Conservation (phyloP, 2,888 invertebrate genomes). For the Melanargia galathea region DNA sequence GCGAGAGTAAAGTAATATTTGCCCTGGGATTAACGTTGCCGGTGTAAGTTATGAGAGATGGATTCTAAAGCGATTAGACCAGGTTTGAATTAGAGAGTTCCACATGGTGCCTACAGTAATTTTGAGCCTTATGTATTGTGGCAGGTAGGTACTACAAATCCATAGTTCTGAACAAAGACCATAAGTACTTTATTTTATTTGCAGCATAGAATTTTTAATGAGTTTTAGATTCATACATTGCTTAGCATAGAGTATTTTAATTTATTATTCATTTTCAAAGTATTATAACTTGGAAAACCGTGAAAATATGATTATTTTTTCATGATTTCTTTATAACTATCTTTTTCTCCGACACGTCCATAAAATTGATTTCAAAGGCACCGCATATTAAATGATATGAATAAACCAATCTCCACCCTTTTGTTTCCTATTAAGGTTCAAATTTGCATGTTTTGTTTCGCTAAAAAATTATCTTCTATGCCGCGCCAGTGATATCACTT, state of each 20-base stretch:
- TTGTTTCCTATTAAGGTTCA: not conserved
- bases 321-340: too few species aligned
- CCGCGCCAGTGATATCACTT: conserved; percentile 27
- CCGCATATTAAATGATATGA: conserved; percentile 28
- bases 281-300: too few species aligned
- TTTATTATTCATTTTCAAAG: too few species aligned
- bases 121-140: not conserved
- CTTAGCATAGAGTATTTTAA: too few species aligned
- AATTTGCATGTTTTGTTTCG: not conserved
- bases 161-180: too few species aligned
- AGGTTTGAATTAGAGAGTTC: not conserved
- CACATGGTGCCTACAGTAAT: not conserved
- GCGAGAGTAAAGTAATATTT: conserved; percentile 35
- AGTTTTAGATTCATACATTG: too few species aligned
- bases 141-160: not conserved
- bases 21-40: conserved; percentile 29
- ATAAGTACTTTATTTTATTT: too few species aligned
- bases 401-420: not conserved
- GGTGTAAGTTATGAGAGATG: conserved; percentile 20
- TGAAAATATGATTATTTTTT: too few species aligned
- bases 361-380: conserved; percentile 29
- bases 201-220: too few species aligned
- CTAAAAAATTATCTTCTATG: conserved; percentile 21
- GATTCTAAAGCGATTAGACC: not conserved
- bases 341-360: not conserved